phyloP scores from a whole-genome alignment of 2,113 vertebrate genomes.

The Haemorhous mexicanus region DNA sequence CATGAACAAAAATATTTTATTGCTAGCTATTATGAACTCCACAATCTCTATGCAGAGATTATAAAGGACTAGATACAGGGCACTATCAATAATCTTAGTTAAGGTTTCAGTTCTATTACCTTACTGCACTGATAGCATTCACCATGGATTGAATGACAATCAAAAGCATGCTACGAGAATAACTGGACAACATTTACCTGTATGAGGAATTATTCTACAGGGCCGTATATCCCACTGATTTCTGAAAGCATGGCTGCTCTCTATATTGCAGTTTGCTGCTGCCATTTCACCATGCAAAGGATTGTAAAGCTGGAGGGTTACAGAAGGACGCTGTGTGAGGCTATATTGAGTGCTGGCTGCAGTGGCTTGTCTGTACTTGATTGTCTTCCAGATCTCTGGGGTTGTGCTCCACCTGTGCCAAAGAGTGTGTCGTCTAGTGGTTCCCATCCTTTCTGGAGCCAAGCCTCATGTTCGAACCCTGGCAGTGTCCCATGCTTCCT shows the following conservation, averaged over 20 bases:
- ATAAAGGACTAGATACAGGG: slow-evolving; percentile 56
- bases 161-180: slow-evolving; percentile 37
- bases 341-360: slow-evolving; percentile 9
- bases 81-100: slow-evolving; percentile 61
- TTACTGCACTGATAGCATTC: slow-evolving; percentile 54
- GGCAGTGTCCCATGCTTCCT: slow-evolving; percentile 54
- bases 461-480: slow-evolving; percentile 60
- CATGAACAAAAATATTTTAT: slow-evolving; percentile 72
- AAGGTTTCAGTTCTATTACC: slow-evolving; percentile 66
- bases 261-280: background rate
- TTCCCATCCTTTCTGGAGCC: slow-evolving; percentile 57
- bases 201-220: background rate
- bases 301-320: slow-evolving; percentile 22
- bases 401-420: slow-evolving; percentile 62
- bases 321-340: background rate
- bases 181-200: background rate
- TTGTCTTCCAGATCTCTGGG: slow-evolving; percentile 52
- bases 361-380: slow-evolving; percentile 48
- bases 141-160: slow-evolving; percentile 11
- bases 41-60: slow-evolving; percentile 73
- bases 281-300: background rate
- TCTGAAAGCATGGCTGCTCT: background rate
- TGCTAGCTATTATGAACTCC: slow-evolving; percentile 70
- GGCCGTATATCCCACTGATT: background rate
- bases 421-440: slow-evolving; percentile 65